phyloP scores from a whole-genome alignment of 2,113 vertebrate species.

The Sinosuthora webbiana region DNA sequence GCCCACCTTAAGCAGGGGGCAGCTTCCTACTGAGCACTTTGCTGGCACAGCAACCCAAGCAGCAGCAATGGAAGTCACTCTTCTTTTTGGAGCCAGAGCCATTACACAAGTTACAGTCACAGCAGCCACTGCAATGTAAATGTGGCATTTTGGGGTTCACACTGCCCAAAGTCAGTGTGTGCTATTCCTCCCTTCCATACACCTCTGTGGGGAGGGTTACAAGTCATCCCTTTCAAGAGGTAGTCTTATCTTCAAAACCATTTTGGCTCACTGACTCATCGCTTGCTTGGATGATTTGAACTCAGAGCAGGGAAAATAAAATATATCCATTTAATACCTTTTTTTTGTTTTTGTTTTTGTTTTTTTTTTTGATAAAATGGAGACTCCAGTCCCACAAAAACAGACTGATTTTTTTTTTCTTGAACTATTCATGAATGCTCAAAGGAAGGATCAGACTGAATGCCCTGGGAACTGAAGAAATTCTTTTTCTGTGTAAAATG shows the following conservation, averaged over 20 bases:
- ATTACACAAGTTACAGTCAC: background rate
- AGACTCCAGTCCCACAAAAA: background rate
- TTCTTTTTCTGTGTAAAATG: background rate
- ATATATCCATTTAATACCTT: background rate
- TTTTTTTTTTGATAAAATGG: background rate
- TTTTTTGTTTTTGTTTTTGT: background rate
- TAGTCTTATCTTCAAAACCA: background rate
- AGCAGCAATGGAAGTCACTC: background rate
- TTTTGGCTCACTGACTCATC: background rate
- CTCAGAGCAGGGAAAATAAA: background rate
- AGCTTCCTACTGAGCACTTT: background rate
- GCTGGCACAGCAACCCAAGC: background rate
- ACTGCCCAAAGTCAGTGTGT: background rate
- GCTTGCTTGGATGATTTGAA: background rate
- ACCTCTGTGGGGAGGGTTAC: background rate
- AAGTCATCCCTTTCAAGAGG: background rate
- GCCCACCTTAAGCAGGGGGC: background rate
- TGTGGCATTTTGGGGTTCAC: background rate
- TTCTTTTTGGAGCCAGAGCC: background rate
- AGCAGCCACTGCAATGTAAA: background rate
- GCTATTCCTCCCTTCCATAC: background rate
- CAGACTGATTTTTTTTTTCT: background rate
- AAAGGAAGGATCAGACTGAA: background rate
- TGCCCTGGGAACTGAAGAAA: background rate
- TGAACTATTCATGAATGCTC: background rate